Base-by-base conservation (phyloP, 1,140 invertebrate species). In the Drosophila busckii region DNA sequence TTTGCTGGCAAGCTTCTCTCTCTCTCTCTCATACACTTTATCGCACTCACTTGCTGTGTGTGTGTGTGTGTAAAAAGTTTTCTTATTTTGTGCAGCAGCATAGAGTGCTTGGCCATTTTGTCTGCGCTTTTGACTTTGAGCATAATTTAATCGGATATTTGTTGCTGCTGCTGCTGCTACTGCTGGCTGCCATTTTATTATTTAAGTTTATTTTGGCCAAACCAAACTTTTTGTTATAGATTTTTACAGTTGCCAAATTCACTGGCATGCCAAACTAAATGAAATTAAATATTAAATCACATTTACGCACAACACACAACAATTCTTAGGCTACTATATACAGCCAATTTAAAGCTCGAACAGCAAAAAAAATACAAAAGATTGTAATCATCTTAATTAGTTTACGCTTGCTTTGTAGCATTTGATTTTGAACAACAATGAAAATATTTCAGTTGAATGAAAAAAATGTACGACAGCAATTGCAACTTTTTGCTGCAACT, bases 111-210 rank as follows among this genome's bases (percentile, higher is more conserved):
- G 59, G 59, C 73, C 73, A 78, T 62, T 78, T 73, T 80, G 73
- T 73, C 63, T 63, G 64, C 58, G 63, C 73, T 80, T 80, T 73
- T 78, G 73, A 78, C 73, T 78, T 78, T 78, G 73, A 80, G 75
- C 75, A 80, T 80, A 82, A 82, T 82, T 82, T 82, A 82, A 82
- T 82, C 75, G 75, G 75, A 82, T 82, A 82, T 82, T 82, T 82
- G 64, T 62, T 62, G 66, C 62, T 42, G 45, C 28, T 55, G 6
- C 35, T 44, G 44, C 54, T 66, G 2, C 29, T 28, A 16, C 7
- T 9, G 9, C 22, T 23, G 3, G 66, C 45, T 46, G 41, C 59
- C 60, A 66, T 82, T 73, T 82, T 46, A 56, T 71, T 71, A 75
- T 75, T 76, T 70, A 76, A 75, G 58, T 82, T 75, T 82, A 48